Percentiles rank a stretch among this genome's conserved stretches.
These are phyloP conservation scores for Scotopteryx bipunctaria DNA, from an alignment of 2,888 invertebrate genomes.

Conservation along the genomic window DNA sequence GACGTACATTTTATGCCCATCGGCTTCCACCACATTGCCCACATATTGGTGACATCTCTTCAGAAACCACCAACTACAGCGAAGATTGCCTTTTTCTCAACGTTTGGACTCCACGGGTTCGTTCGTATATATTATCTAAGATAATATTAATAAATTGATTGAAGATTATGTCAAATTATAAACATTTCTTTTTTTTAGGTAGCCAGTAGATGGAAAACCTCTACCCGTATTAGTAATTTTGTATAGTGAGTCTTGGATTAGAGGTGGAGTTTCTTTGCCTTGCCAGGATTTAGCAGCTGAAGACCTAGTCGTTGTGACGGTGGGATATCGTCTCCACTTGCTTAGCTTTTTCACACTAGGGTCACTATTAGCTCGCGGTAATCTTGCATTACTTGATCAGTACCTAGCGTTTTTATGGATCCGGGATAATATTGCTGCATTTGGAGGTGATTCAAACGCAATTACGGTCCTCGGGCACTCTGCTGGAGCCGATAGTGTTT, in stretches of 20 bases:
- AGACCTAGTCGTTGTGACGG: slow-evolving; percentile 87
- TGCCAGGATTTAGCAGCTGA: slow-evolving; percentile 90
- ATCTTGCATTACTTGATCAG: slow-evolving; percentile 94
- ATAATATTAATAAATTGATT: not conserved
- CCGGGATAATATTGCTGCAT: slow-evolving; percentile 88
- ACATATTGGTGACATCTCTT: slow-evolving; percentile 65
- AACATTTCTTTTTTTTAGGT: slow-evolving; percentile 59
- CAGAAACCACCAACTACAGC: slow-evolving; percentile 58
- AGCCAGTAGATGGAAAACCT: slow-evolving; percentile 77
- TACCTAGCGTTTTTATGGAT: slow-evolving; percentile 91
- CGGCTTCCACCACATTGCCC: slow-evolving; percentile 88
- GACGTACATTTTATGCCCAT: slow-evolving; percentile 87
- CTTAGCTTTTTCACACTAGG: slow-evolving; percentile 87
- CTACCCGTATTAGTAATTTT: slow-evolving; percentile 88
- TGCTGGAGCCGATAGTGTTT: slow-evolving; percentile 88
- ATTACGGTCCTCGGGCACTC: slow-evolving; percentile 94
- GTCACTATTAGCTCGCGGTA: slow-evolving; percentile 86
- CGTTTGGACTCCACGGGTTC: slow-evolving; percentile 93
- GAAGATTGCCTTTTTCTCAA: slow-evolving; percentile 96
- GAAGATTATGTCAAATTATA: not conserved
- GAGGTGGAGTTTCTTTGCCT: slow-evolving; percentile 79
- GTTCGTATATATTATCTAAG: slow-evolving; percentile 9
- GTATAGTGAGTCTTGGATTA: slow-evolving; percentile 85
- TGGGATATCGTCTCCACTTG: slow-evolving; percentile 87
- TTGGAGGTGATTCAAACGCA: slow-evolving; percentile 90